Evolutionary conservation across 2,113 vertebrate genomes (phyloP).

Genomic region (Microcebus ravelobensis): DNA sequence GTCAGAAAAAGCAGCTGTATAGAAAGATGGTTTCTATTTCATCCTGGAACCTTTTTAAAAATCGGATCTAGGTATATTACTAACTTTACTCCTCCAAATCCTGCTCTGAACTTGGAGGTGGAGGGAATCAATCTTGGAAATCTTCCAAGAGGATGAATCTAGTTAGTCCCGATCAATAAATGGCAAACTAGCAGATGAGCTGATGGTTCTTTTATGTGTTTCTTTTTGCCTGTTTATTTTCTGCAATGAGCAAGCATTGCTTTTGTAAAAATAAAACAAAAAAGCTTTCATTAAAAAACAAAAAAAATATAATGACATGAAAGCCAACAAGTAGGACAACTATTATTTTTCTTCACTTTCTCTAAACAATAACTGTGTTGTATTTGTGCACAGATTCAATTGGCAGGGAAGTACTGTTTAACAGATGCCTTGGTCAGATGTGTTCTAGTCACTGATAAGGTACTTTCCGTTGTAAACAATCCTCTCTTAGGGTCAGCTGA

Average conservation of each 20-base stretch:
- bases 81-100: slow-evolving; percentile 32
- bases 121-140: slow-evolving; percentile 12
- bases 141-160: slow-evolving; percentile 34
- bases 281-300: slow-evolving; percentile 43
- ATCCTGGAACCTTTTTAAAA: not conserved
- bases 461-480: slow-evolving; percentile 61
- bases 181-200: slow-evolving; percentile 34
- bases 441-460: slow-evolving; percentile 58
- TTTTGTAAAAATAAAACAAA: slow-evolving; percentile 65
- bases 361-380: slow-evolving; percentile 54
- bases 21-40: not conserved
- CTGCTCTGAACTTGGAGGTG: slow-evolving; percentile 24
- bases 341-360: slow-evolving; percentile 60
- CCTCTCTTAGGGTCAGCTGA: not conserved
- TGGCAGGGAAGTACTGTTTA: slow-evolving; percentile 51
- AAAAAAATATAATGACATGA: slow-evolving; percentile 40
- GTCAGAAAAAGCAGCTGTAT: not conserved
- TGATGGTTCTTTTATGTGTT: slow-evolving; percentile 17
- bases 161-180: slow-evolving; percentile 61
- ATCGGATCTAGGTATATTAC: not conserved
- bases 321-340: slow-evolving; percentile 61
- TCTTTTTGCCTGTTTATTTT: slow-evolving; percentile 59
- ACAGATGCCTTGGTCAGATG: slow-evolving; percentile 54
- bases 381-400: slow-evolving; percentile 51
- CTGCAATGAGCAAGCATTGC: slow-evolving; percentile 2